Evolutionary conservation across 2,113 vertebrate genomes (phyloP).

Genomic region (Heloderma charlesbogerti): DNA sequence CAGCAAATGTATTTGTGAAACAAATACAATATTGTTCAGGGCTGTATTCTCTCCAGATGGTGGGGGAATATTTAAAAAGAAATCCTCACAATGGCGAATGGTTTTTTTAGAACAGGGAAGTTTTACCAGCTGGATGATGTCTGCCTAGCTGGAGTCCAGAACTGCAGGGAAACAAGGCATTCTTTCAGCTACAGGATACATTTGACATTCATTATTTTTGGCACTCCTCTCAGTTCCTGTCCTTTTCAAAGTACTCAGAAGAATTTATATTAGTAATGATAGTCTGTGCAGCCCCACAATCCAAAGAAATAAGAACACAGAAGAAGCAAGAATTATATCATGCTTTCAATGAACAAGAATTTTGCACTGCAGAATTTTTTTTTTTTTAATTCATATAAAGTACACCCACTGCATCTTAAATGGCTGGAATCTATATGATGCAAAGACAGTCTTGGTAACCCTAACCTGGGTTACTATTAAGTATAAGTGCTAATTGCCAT

Average conservation of each 20-base stretch:
- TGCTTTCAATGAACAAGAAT: neutral
- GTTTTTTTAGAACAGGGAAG: conserved; percentile 12
- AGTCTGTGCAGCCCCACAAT: conserved; percentile 53
- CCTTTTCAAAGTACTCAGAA: conserved; percentile 66
- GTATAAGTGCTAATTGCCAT: neutral
- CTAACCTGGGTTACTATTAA: neutral
- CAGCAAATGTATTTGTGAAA: neutral
- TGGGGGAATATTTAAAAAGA: neutral
- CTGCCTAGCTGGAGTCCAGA: conserved; percentile 38
- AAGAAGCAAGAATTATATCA: conserved; percentile 35
- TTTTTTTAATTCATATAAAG: neutral
- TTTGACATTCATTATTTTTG: conserved; percentile 70
- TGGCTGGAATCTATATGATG: neutral
- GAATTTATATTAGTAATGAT: conserved; percentile 52
- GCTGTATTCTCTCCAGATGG: neutral
- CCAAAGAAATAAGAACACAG: conserved; percentile 47
- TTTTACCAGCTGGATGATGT: conserved; percentile 39
- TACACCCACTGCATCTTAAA: neutral
- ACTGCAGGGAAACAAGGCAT: conserved; percentile 38
- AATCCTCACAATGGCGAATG: conserved; percentile 9
- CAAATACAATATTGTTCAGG: neutral
- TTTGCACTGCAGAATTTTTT: neutral
- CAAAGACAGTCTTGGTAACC: conserved; percentile 8
- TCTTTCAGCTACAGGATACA: conserved; percentile 61
- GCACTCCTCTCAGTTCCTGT: conserved; percentile 57